Evolutionary conservation across 2,113 vertebrate genomes (phyloP).

Genomic region (Microcebus jonahi): DNA sequence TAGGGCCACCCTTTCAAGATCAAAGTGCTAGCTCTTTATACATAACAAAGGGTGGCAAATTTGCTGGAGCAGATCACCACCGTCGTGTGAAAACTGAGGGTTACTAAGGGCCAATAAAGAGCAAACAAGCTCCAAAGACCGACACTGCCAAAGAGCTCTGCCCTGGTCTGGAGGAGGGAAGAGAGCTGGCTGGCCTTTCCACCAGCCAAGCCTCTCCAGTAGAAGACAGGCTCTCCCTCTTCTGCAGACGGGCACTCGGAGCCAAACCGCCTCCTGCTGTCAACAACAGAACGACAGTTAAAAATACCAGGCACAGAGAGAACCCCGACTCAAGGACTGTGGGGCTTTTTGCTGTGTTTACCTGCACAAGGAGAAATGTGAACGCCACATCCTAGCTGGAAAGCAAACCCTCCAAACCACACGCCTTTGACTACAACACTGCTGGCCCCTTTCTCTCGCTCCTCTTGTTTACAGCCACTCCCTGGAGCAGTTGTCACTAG

Average conservation of each 20-base stretch:
- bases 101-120: background rate
- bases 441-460: background rate
- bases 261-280: background rate
- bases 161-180: background rate
- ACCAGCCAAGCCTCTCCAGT: background rate
- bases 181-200: background rate
- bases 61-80: background rate
- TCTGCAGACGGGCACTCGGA: fast-evolving
- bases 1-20: conserved; percentile 50
- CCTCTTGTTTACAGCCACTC: background rate
- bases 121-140: background rate
- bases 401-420: background rate
- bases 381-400: background rate
- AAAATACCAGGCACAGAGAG: background rate
- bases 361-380: background rate
- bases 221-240: background rate
- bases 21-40: conserved; percentile 35
- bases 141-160: background rate
- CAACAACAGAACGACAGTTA: background rate
- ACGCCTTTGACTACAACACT: background rate
- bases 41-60: background rate
- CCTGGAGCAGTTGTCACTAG: background rate
- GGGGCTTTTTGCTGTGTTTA: background rate
- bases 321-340: background rate
- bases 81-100: background rate